phyloP scores from a whole-genome alignment of 2,797 vertebrate genomes.

The Benthosema pterotum region DNA sequence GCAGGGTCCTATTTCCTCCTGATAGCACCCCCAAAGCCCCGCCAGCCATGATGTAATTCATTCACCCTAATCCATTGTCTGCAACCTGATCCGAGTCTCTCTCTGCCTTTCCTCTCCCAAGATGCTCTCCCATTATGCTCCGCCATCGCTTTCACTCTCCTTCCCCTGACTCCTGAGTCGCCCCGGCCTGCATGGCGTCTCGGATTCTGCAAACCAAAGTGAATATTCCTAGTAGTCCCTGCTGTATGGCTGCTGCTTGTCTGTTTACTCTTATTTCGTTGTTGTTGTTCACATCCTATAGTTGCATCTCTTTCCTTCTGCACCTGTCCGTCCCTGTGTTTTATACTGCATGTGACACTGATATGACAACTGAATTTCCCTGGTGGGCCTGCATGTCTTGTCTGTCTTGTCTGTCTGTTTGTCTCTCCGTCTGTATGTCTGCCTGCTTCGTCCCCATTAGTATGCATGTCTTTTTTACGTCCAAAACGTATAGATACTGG shows the following conservation, averaged over 20 bases:
- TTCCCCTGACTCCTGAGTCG: not conserved
- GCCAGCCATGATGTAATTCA: constrained; percentile 23
- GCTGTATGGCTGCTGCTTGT: too few species aligned
- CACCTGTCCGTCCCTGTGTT: too few species aligned
- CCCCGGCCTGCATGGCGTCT: too few species aligned
- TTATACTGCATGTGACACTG: too few species aligned
- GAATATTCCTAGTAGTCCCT: not conserved
- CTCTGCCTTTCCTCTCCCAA: not conserved
- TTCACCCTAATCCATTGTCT: constrained; percentile 27
- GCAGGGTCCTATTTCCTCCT: not conserved
- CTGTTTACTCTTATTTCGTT: too few species aligned
- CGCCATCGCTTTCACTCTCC: not conserved
- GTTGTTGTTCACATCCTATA: too few species aligned
- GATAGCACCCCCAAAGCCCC: constrained; percentile 5
- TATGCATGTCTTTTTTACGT: constrained; percentile 1
- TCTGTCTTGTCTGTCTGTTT: too few species aligned
- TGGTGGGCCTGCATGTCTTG: too few species aligned
- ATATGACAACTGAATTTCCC: too few species aligned
- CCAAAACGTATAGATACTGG: not conserved
- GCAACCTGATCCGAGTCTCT: constrained; percentile 27
- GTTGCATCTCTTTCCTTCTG: too few species aligned
- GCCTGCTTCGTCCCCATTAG: not conserved
- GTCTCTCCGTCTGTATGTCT: too few species aligned
- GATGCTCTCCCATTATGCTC: not conserved
- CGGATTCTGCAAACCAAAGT: not conserved